Evolutionary conservation across 2,888 invertebrate species (phyloP).

Genomic region (Lumbricus terrestris): DNA sequence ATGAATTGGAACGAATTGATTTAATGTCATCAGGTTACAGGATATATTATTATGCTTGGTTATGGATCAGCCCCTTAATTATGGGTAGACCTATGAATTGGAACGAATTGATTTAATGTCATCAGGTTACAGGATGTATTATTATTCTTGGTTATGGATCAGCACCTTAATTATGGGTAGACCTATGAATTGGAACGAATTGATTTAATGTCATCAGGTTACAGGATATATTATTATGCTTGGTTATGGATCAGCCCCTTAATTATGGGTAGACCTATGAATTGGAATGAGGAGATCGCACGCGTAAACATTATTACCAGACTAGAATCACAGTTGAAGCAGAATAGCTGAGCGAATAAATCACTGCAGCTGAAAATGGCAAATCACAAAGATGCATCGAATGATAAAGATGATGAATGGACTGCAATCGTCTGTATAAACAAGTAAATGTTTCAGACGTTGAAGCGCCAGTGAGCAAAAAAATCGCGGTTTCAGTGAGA

Average conservation of each 20-base stretch:
- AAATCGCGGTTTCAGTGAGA: neutral
- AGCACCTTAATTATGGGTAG: no score
- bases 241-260: neutral
- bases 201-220: neutral
- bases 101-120: neutral
- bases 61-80: no score
- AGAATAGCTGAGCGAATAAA: neutral
- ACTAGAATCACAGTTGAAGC: neutral
- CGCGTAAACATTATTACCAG: neutral
- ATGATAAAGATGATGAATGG: neutral
- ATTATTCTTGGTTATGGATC: no score
- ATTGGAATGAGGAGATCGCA: neutral
- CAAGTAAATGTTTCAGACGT: neutral
- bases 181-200: neutral
- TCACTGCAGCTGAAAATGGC: neutral
- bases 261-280: neutral
- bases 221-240: neutral
- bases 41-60: no score
- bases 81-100: no score
- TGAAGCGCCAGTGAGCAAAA: neutral
- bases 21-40: neutral
- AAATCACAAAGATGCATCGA: neutral
- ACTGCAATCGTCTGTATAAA: neutral
- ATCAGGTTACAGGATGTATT: no score
- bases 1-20: neutral